Evolutionary conservation across 2,113 vertebrate species (phyloP), one percentile per base, ranked within the genome.

Genomic region (Thermophis baileyi): DNA sequence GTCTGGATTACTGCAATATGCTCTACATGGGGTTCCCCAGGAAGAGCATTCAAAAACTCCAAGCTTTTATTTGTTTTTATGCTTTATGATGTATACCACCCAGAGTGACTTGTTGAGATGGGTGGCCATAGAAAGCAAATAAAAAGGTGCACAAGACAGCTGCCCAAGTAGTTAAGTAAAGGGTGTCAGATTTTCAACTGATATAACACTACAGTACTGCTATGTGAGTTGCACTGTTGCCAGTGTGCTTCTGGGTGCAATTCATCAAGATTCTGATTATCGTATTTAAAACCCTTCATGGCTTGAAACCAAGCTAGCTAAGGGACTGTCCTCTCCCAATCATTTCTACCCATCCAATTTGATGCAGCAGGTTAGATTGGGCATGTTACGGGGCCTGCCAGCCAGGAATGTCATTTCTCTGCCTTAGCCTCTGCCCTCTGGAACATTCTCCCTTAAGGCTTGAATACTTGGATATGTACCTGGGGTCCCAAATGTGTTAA

Each of bases 361-460:
- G 30, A 63, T n/a, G 60, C 25, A 57, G 55, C 57, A 63, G 27
- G 11, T 63, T 63, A 63, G 11, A 3, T n/a, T 63, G 11, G 27
- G 27, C 60, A n/a, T n/a, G 11, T n/a, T 30, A 63, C 0, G 1
- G 11, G 3, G 3, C 11, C 27, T 5, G 1, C 24, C 2, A 2
- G 55, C 24, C 24, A 25, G 8, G 55, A 57, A 57, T n/a, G 60
- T 63, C 4, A 12, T 30, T 12, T 12, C 60, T 63, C 60, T 63
- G 60, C 11, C 60, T 63, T 63, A n/a, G 11, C 27, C 60, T 63
- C 60, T 63, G 27, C 27, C 60, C 27, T 63, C 27, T 63, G 60
- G 27, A 63, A n/a, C 4, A 63, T 12, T 63, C 10, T 63, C 27
- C 27, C 27, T 63, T 63, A n/a, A 63, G 60, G 30, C 60, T 3